Evolutionary conservation across 2,113 vertebrate species (phyloP).

Genomic region (Pteronura brasiliensis): DNA sequence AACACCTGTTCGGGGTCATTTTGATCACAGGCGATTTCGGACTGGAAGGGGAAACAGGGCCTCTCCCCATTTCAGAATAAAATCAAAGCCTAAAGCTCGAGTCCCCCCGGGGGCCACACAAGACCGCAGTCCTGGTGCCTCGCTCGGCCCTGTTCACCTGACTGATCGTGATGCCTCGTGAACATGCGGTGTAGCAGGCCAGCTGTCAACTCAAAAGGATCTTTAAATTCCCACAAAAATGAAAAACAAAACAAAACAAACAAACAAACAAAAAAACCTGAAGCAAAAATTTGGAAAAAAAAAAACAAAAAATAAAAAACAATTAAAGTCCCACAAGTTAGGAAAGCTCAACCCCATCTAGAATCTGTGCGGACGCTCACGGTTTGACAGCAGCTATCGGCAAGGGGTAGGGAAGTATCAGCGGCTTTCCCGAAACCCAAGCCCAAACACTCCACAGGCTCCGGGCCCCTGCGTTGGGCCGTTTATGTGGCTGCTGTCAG

Average conservation of each 20-base stretch:
- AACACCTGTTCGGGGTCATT: not conserved
- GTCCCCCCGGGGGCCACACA: not conserved
- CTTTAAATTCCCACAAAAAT: not conserved
- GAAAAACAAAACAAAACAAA: no score
- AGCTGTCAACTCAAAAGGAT: not conserved
- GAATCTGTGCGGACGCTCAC: not conserved
- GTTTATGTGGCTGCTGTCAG: fast-evolving
- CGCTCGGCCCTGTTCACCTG: no score
- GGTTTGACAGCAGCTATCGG: not conserved
- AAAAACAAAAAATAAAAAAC: not conserved
- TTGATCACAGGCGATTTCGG: not conserved
- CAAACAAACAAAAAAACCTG: not conserved
- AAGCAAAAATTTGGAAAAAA: not conserved
- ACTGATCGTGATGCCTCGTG: not conserved
- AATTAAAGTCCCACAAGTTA: not conserved
- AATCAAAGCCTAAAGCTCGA: not conserved
- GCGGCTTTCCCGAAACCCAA: not conserved
- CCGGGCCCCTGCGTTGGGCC: not conserved
- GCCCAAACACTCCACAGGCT: no score
- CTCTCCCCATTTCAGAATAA: not conserved
- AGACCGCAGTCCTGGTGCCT: not conserved
- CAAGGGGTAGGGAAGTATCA: fast-evolving
- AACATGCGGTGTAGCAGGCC: fast-evolving
- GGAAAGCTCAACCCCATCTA: not conserved
- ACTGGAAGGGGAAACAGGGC: not conserved